A percentile compares a stretch with the other conserved stretches of the same genome.
These are phyloP conservation scores for Caenorhabditis afra DNA, from an alignment of 2,888 invertebrate genomes.

Conservation along the genomic window DNA sequence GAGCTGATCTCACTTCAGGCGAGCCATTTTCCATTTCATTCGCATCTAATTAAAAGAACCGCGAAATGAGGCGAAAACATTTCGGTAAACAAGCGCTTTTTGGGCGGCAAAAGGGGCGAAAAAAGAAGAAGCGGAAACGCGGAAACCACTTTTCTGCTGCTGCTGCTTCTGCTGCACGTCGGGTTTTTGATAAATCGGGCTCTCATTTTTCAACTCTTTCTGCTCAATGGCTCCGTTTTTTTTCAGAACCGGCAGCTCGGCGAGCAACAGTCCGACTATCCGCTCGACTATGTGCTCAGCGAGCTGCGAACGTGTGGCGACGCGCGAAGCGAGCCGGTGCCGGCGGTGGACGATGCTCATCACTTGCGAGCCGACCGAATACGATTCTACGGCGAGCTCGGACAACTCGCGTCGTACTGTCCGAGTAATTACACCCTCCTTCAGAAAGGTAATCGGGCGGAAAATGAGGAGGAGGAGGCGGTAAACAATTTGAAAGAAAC, in stretches of 20 bases:
- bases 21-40: background rate
- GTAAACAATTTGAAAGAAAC: background rate
- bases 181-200: slow-evolving; percentile 34
- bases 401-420: slow-evolving; percentile 70
- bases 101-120: no score
- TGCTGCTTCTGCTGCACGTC: background rate
- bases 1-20: slow-evolving; percentile 69
- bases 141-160: background rate
- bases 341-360: slow-evolving; percentile 43
- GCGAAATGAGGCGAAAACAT: slow-evolving; percentile 1
- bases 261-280: slow-evolving; percentile 63
- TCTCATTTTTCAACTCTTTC: no score
- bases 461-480: background rate
- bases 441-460: slow-evolving; percentile 46
- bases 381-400: slow-evolving; percentile 67
- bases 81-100: background rate
- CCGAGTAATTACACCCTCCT: slow-evolving; percentile 66
- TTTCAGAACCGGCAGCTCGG: slow-evolving; percentile 60
- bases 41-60: background rate
- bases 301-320: slow-evolving; percentile 51
- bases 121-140: no score
- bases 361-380: slow-evolving; percentile 51
- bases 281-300: slow-evolving; percentile 58
- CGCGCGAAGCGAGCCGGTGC: slow-evolving; percentile 21
- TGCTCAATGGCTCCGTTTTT: no score